Conservation (phyloP, 1,140 invertebrate genomes). For the Theocolax elegans region DNA sequence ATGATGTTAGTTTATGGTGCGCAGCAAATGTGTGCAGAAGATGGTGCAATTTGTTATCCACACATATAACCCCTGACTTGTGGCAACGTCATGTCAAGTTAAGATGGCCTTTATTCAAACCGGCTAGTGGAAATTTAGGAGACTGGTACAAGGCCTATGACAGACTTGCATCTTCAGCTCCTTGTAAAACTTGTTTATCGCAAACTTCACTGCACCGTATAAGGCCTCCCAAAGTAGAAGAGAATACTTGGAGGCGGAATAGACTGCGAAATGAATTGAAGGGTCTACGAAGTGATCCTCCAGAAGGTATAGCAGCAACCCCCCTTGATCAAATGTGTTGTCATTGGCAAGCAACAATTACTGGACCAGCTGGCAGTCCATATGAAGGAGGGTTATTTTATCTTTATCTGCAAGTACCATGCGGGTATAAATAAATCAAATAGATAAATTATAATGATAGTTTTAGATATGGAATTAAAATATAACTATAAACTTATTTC, state of each 20-base stretch:
- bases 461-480: slow-evolving; percentile 1
- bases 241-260: slow-evolving; percentile 80
- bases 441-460: neutral
- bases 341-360: slow-evolving; percentile 93
- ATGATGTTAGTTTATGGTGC: slow-evolving; percentile 90
- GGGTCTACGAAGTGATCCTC: slow-evolving; percentile 82
- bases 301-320: slow-evolving; percentile 89
- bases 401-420: slow-evolving; percentile 88
- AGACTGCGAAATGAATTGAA: slow-evolving; percentile 80
- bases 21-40: slow-evolving; percentile 86
- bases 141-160: slow-evolving; percentile 83
- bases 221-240: slow-evolving; percentile 70
- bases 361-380: slow-evolving; percentile 88
- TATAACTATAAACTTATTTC: neutral
- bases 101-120: slow-evolving; percentile 86
- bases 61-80: slow-evolving; percentile 78
- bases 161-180: slow-evolving; percentile 60
- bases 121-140: slow-evolving; percentile 72
- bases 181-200: slow-evolving; percentile 87
- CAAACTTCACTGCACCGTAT: slow-evolving; percentile 77
- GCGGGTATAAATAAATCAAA: slow-evolving; percentile 66
- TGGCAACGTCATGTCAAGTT: slow-evolving; percentile 81
- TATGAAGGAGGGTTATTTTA: slow-evolving; percentile 96
- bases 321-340: slow-evolving; percentile 83
- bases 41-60: slow-evolving; percentile 83